Evolutionary conservation across 2,797 vertebrate species (phyloP).

Genomic region (Hemibagrus guttatus): DNA sequence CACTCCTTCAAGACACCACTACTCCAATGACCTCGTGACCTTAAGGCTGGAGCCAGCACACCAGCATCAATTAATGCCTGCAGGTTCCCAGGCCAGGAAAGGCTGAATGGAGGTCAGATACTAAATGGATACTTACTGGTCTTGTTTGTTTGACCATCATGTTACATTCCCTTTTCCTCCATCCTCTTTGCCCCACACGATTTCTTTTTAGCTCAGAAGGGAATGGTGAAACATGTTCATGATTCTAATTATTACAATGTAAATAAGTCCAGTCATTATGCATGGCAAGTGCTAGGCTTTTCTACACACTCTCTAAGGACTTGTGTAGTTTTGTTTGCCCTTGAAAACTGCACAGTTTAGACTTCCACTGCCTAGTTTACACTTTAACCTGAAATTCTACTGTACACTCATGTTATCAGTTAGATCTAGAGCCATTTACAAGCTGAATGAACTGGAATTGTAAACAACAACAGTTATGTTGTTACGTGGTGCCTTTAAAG

Average conservation of each 20-base stretch:
- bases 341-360: constrained; percentile 32
- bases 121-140: constrained; percentile 36
- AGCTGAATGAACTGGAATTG: background rate
- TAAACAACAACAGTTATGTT: background rate
- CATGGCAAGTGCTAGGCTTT: background rate
- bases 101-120: constrained; percentile 43
- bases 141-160: constrained; percentile 34
- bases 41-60: constrained; percentile 49
- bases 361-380: constrained; percentile 18
- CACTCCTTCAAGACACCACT: constrained; percentile 70
- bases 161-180: constrained; percentile 5
- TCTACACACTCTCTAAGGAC: background rate
- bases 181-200: background rate
- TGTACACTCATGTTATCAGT: background rate
- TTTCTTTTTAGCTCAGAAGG: background rate
- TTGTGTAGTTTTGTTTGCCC: background rate
- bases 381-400: constrained; percentile 9
- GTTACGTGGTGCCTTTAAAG: background rate
- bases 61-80: constrained; percentile 51
- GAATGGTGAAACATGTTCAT: background rate
- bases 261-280: background rate
- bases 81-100: constrained; percentile 51
- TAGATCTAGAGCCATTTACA: background rate
- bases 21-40: constrained; percentile 78
- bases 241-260: background rate